Evolutionary conservation across 2,797 vertebrate species (phyloP).

Genomic region (Eulemur albifrons): DNA sequence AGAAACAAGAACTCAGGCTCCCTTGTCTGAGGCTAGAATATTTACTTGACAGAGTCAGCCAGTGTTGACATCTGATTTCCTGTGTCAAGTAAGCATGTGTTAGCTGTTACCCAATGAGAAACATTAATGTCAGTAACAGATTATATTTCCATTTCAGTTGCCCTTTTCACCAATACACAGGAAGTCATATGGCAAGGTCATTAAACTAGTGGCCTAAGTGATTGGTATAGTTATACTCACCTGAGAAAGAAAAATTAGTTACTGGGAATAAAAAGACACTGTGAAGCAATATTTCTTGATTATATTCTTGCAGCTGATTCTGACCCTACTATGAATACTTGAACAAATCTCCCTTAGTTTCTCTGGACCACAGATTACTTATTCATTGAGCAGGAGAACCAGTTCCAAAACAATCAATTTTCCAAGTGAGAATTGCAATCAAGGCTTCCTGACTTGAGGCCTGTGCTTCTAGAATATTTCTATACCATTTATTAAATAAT

Average conservation of each 20-base stretch:
- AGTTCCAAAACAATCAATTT: slow-evolving; percentile 15
- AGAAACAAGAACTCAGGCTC: not conserved
- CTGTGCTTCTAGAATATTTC: slow-evolving; percentile 13
- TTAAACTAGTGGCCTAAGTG: not conserved
- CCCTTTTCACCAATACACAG: not conserved
- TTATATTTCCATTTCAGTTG: not conserved
- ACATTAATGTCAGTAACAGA: not conserved
- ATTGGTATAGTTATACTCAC: not conserved
- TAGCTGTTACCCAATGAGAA: not conserved
- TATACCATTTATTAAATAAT: not conserved
- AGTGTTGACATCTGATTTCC: not conserved
- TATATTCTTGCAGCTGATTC: not conserved
- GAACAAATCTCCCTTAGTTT: not conserved
- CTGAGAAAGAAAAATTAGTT: not conserved
- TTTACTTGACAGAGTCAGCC: not conserved
- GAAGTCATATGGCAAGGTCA: not conserved
- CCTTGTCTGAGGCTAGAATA: not conserved
- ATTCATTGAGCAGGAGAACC: not conserved
- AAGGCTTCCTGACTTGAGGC: not conserved
- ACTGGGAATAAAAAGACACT: not conserved
- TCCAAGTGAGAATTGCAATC: not conserved
- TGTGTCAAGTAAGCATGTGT: not conserved
- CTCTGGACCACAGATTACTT: not conserved
- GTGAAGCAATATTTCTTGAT: not conserved
- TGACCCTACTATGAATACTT: not conserved